Base-by-base conservation (phyloP, 2,888 invertebrate genomes). In the Patella ulyssiponensis region DNA sequence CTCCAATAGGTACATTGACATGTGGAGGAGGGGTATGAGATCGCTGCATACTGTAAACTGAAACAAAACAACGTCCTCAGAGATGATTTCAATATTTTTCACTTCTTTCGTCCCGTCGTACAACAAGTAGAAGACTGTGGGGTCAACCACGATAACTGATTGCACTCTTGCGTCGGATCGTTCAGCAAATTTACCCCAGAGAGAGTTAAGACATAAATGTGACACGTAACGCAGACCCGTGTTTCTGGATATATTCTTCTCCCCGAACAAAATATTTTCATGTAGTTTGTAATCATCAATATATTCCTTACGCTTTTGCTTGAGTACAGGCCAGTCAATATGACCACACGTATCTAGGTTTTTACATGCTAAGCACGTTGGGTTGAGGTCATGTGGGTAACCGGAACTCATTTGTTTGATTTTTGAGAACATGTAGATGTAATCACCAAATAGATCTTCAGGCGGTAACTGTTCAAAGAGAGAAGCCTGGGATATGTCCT, bases 1-100 rank as follows among this genome's bases (percentile, higher is more conserved):
- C 86, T 0, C 91, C 92, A 12, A 92, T 86, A 20, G n/a, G 58
- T 7, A 58, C 58, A n/a, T n/a, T n/a, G 58, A 58, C 58, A 20
- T 58, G 58, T 11, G 58, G 58, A 58, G 58, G 7, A 58, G n/a
- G 11, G 15, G 58, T n/a, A 58, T 17, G 3, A 20, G 58, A 20
- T 58, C 58, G 58, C 9, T 7, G 14, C 20, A 20, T 4, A 4
- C 3, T 33, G 33, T 33, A 58, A 20, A 58, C 58, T 17, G 1
- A 11, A 58, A 20, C 20, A n/a, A 58, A 58, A 58, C 58, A 20
- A 20, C 20, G 12, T 58, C 15, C 9, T 58, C 58, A 4, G 12
- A 20, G n/a, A 58, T 9, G 15, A 58, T 58, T 58, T 58, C 17
- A 15, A 58, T 58, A 58, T 58, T 17, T 11, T 20, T 9, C 3